Evolutionary conservation across 2,888 invertebrate genomes (phyloP), one percentile per base, ranked within the genome.

Genomic region (Podotricha telesiphe): DNA sequence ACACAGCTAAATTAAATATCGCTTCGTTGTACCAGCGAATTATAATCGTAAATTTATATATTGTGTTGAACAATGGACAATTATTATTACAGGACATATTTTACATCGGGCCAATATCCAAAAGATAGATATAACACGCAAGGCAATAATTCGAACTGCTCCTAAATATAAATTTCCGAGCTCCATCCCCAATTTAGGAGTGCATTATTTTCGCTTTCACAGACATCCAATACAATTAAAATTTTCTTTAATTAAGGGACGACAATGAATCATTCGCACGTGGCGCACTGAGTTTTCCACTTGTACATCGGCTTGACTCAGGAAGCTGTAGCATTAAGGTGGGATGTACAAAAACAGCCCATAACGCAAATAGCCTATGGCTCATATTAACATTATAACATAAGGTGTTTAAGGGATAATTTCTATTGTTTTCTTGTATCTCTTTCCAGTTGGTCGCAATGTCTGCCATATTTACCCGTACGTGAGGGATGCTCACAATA

Each of bases 221-320:
- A 90, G 92, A 91, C 93, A 91, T 91, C 91, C 92, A 91, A 93
- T 93, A 93, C 93, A 93, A 93, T 93, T 93, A 93, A 93, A 93
- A 93, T 93, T 93, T 93, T 93, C 93, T 93, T 93, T 93, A 93
- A 93, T 93, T 93, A 93, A 93, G 93, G 93, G 89, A 88, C 86
- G 85, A 82, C 86, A 80, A 90, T 93, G 88, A 91, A 93, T 93
- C 93, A 93, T 93, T 93, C 87, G 93, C 93, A 93, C 93, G 93
- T 93, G 93, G 93, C 89, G 92, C 93, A 86, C 88, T 82, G 88
- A 91, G 88, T 92, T 91, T 92, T 93, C 92, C 90, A 89, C 88
- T 90, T 88, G 88, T 89, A 85, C 85, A 86, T 77, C 80, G 81
- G 83, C 84, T 86, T 87, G 83, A 81, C 78, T 77, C 79, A 64